Evolutionary conservation across 1,140 invertebrate species (phyloP), one percentile per base, ranked within the genome.

Genomic region (Littorina saxatilis): DNA sequence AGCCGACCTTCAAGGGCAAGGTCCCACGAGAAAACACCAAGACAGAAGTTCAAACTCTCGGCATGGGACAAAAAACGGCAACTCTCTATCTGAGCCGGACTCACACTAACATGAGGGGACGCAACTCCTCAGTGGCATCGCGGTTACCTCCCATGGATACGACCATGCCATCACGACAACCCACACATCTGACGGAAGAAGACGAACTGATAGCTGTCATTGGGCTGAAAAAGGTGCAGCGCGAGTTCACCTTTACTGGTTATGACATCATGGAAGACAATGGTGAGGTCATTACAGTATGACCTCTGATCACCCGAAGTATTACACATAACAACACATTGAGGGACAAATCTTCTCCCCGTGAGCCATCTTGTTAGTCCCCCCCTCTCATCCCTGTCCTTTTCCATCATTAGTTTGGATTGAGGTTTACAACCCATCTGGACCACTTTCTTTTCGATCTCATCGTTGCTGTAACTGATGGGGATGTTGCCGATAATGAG

Each of bases 241-340:
- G 83, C 35, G 88, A 89, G 78, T 89, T 89, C 82, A 89, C 88
- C 2, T 89, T 89, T 39, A 89, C 88, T 39, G 88, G 88, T 82
- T 89, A 89, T 80, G 87, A 89, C 73, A 89, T 89, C 23, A 88
- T 88, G 87, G 82, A 84, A 15, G 88, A 89, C 80, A 66, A 43
- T 23, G 86, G 88, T 89, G 79, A 83, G 82, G 80, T 27, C 7
- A 47, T 47, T 17, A 17, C n/a, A n/a, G n/a, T n/a, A n/a, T n/a
- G n/a, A n/a, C n/a, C n/a, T n/a, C n/a, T n/a, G n/a, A n/a, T n/a
- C n/a, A n/a, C n/a, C n/a, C n/a, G n/a, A n/a, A n/a, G n/a, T n/a
- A n/a, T n/a, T n/a, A n/a, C n/a, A n/a, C n/a, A n/a, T n/a, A n/a
- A n/a, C n/a, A n/a, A n/a, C n/a, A n/a, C n/a, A n/a, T n/a, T n/a